phyloP scores from a whole-genome alignment of 2,888 invertebrate species.

The Machimus atricapillus region DNA sequence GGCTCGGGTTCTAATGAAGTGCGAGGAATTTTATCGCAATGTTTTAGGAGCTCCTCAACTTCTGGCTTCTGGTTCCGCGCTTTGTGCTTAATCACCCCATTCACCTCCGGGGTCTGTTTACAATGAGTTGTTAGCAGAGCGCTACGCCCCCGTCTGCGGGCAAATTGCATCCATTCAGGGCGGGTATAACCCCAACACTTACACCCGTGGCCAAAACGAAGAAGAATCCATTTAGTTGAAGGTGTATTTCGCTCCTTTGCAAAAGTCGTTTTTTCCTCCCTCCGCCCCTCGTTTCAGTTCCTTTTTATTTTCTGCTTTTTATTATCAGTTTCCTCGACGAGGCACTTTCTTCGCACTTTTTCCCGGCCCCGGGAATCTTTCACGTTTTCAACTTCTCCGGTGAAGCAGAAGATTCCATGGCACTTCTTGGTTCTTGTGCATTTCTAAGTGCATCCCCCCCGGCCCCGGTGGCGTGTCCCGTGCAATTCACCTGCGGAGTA shows the following conservation, averaged over 20 bases:
- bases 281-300: background rate
- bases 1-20: background rate
- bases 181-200: conserved; percentile 23
- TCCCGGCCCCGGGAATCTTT: conserved; percentile 1
- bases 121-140: conserved; percentile 21
- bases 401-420: background rate
- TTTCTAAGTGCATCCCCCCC: conserved; percentile 27
- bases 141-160: background rate
- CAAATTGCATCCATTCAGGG: conserved; percentile 24
- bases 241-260: background rate
- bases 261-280: background rate
- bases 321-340: conserved; percentile 13
- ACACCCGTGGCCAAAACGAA: background rate
- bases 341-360: conserved; percentile 1
- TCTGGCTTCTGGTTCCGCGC: background rate
- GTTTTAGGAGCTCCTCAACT: background rate
- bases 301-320: background rate
- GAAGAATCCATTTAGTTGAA: conserved; percentile 11
- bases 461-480: background rate
- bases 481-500: conserved; percentile 15
- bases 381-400: background rate
- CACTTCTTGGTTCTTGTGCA: conserved; percentile 1
- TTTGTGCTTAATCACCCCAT: conserved; percentile 4
- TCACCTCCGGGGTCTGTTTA: conserved; percentile 13
- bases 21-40: background rate